Conservation (phyloP, 2,113 vertebrate genomes). For the Eolophus roseicapilla region DNA sequence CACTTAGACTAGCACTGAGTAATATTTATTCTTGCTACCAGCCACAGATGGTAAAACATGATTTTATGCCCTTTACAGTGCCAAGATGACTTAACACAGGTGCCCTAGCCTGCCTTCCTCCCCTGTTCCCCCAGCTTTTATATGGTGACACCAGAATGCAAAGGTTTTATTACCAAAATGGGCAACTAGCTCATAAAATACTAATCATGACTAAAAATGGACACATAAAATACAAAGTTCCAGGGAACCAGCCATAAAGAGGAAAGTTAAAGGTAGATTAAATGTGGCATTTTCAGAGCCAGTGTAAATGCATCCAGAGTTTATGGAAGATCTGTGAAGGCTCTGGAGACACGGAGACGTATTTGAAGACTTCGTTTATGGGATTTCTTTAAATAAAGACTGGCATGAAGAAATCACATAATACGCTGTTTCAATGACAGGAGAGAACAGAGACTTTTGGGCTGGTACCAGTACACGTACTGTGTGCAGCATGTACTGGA, state of each 20-base stretch:
- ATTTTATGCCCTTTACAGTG: not conserved
- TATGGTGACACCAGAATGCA: fast-evolving
- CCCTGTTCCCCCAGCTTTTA: not conserved
- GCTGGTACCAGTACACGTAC: not conserved
- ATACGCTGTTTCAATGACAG: not conserved
- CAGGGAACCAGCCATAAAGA: not conserved
- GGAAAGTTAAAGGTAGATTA: not conserved
- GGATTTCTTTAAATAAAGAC: not conserved
- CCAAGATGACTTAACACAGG: not conserved
- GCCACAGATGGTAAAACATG: not conserved
- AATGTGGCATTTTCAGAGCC: not conserved
- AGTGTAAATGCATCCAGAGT: not conserved
- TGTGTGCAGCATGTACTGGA: fast-evolving
- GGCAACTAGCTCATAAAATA: not conserved
- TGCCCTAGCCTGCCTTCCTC: not conserved
- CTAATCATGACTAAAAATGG: not conserved
- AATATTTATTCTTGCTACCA: not conserved
- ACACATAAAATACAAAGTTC: not conserved
- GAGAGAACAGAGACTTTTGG: not conserved
- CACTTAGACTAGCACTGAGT: not conserved
- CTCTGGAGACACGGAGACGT: not conserved
- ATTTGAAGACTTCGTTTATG: not conserved
- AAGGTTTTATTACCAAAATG: not conserved
- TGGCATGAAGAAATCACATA: not conserved
- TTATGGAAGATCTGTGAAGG: not conserved